Base-by-base conservation (phyloP, 1,140 invertebrate genomes). In the Pachyrhynchus sulphureomaculatus region DNA sequence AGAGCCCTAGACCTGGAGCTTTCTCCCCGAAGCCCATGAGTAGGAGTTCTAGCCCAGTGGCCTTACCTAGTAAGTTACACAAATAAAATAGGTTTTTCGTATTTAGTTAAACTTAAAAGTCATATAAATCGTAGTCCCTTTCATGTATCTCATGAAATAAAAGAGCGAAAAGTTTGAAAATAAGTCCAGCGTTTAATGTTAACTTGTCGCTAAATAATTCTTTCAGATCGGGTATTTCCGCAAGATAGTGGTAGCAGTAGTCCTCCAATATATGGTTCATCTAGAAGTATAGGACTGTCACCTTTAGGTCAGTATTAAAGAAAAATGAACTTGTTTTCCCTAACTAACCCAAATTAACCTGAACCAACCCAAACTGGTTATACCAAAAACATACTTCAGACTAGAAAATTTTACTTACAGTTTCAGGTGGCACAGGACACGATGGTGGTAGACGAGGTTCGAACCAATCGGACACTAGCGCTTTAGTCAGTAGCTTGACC, bases 391-490 rank as follows among this genome's bases (percentile, higher is more conserved):
- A n/a, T n/a, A n/a, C n/a, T n/a, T n/a, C n/a, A n/a, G n/a, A n/a
- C n/a, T n/a, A n/a, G n/a, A n/a, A n/a, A n/a, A 17, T 0, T 44
- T 47, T 21, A 34, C 33, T 32, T 32, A 24, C 41, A 69, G 69
- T 79, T 4, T 80, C 79, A 18, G 79, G 75, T 32, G 64, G 64
- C 18, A 42, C 58, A 41, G 68, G 68, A 37, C 76, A 69, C 17
- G 78, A 79, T 77, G 12, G 78, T 78, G 65, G 74, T 77, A 62
- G 81, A 56, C 73, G 83, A 21, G 81, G 82, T 47, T 84, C 83
- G 8, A 83, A 83, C 12, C 83, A 84, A 65, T 86, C 83, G 62
- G 85, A 88, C 66, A 86, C 85, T 23, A 85, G 84, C 75, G 85
- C 83, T 53, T 75, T 86, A 64, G 81, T 86, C 4, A 69, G 69